A percentile compares a stretch with the other conserved stretches of the same genome.
These are phyloP conservation scores for Lanistes nyassanus DNA, from an alignment of 1,140 invertebrate species.

Conservation along the genomic window DNA sequence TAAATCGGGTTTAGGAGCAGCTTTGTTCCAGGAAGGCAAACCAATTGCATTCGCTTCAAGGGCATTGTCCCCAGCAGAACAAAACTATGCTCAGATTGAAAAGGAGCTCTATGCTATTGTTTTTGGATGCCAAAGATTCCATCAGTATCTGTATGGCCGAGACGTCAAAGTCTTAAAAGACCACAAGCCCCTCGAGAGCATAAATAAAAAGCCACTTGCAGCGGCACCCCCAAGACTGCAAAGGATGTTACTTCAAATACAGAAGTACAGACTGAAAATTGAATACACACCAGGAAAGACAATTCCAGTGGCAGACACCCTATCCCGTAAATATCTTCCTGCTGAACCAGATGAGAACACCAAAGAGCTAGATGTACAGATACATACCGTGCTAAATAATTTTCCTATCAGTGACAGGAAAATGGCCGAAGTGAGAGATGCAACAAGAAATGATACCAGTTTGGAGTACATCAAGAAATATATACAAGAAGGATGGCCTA, in stretches of 20 bases:
- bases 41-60: slow-evolving; percentile 67
- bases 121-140: slow-evolving; percentile 69
- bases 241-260: slow-evolving; percentile 37
- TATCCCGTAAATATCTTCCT: slow-evolving; percentile 24
- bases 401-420: slow-evolving; percentile 15
- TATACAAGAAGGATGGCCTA: slow-evolving; percentile 19
- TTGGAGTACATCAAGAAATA: not conserved
- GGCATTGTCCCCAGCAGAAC: slow-evolving; percentile 61
- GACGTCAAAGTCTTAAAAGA: slow-evolving; percentile 48
- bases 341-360: slow-evolving; percentile 1
- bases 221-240: slow-evolving; percentile 37
- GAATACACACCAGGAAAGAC: slow-evolving; percentile 38
- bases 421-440: slow-evolving; percentile 11
- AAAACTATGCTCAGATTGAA: slow-evolving; percentile 69
- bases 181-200: slow-evolving; percentile 45
- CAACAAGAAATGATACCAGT: not conserved
- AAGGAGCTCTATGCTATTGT: slow-evolving; percentile 69
- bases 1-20: slow-evolving; percentile 62
- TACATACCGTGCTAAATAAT: slow-evolving; percentile 7
- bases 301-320: slow-evolving; percentile 36
- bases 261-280: slow-evolving; percentile 45
- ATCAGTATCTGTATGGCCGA: slow-evolving; percentile 66
- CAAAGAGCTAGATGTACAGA: slow-evolving; percentile 3
- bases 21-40: slow-evolving; percentile 65
- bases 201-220: slow-evolving; percentile 35